phyloP scores from a whole-genome alignment of 1,140 invertebrate species.

The Andricus grossulariae region DNA sequence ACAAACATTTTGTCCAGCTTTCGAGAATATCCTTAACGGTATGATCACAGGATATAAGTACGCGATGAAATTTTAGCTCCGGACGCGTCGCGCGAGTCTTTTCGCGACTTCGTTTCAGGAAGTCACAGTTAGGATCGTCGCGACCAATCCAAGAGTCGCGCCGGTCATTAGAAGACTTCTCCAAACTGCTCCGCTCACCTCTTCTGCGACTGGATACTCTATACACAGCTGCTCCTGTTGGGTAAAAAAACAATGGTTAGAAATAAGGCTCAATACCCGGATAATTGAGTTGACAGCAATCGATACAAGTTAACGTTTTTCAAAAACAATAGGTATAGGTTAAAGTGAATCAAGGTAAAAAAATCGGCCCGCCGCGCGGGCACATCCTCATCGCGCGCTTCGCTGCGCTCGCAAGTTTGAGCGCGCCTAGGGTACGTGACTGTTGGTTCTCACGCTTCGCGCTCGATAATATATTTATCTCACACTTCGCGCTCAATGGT shows the following conservation, averaged over 20 bases:
- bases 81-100: slow-evolving; percentile 38
- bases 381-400: no score
- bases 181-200: slow-evolving; percentile 78
- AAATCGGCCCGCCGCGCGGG: no score
- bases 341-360: no score
- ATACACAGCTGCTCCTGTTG: slow-evolving; percentile 78
- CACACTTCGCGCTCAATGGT: no score
- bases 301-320: no score
- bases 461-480: no score
- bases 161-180: slow-evolving; percentile 78
- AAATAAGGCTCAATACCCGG: not conserved
- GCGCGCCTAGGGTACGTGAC: no score
- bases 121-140: slow-evolving; percentile 73
- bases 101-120: slow-evolving; percentile 61
- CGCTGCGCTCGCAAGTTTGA: no score
- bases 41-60: slow-evolving; percentile 70
- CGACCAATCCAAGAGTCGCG: slow-evolving; percentile 77
- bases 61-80: slow-evolving; percentile 52
- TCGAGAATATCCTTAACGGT: slow-evolving; percentile 47
- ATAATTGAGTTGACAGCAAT: no score
- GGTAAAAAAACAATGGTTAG: slow-evolving; percentile 35
- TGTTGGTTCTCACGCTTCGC: no score
- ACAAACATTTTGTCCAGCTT: slow-evolving; percentile 8
- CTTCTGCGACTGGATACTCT: slow-evolving; percentile 78
- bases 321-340: no score